Base-by-base conservation (phyloP, 2,888 invertebrate genomes). In the Eupsilia transversa region DNA sequence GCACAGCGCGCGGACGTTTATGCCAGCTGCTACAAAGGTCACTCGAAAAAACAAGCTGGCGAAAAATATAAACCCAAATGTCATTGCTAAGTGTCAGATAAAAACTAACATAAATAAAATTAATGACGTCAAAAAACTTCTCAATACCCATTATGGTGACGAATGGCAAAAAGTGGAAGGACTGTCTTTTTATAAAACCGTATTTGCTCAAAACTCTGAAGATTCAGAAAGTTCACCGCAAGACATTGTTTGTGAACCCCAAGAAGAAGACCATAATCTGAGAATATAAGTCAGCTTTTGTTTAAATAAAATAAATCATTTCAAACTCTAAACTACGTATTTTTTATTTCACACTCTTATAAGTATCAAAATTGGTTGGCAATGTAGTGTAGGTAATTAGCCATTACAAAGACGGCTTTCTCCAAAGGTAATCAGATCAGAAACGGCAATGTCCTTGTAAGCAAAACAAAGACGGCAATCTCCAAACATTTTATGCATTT, bases 251-350 rank as follows among this genome's bases (percentile, higher is more conserved):
- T 57, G 57, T 57, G 57, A 57, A 33, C 57, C 57, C 30, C 30
- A 57, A 57, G 57, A 56, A 54, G 27, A 30, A 57, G 57, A 57
- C 10, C 57, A 33, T 57, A 30, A 57, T 57, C 30, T 57, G 9
- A 57, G 30, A 57, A 57, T 20, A 57, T 27, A 57, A 33, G 30
- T 33, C 10, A 30, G 4, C 57, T 30, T 57, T 30, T 0, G 30
- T 1, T 56, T 9, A 30, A 4, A 20, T 57, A 33, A 33, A 57
- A 10, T 4, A 57, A 57, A 9, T 20, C 9, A 33, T 57, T 57
- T 57, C 30, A 57, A 7, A 57, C 9, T 17, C 9, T 56, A 30
- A 56, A 0, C 0, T 56, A 9, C 30, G 9, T 9, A 20, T 54
- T 56, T 57, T 57, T 56, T 30, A 56, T 57, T 57, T 57, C 56